Base-by-base conservation (phyloP, 2,113 vertebrate genomes). In the Dendropsophus ebraccatus region DNA sequence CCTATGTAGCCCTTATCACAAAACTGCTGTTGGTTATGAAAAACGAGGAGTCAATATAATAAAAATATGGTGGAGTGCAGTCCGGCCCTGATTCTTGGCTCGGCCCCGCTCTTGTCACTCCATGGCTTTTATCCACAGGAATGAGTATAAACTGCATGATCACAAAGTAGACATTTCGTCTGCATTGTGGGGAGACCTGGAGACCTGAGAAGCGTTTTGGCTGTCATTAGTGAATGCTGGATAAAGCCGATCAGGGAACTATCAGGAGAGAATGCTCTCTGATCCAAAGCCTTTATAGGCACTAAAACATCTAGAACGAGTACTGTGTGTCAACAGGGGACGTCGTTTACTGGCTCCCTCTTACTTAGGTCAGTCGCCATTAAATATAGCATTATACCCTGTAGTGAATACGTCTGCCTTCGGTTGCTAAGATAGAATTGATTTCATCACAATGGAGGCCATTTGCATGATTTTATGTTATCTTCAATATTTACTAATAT, bases 151-250 rank as follows among this genome's bases (percentile, higher is more conserved):
- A 65, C 30, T 25, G 60, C 30, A 25, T 82, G 45, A 70, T 69
- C 58, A 32, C 81, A 83, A 54, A 74, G 50, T 83, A 54, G 65
- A 84, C 82, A 84, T 84, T 75, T 47, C 50, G 65, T 41, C 69
- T 84, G 70, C 82, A 47, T 73, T 41, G 50, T 72, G 65, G 67
- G 47, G 70, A 84, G 69, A 84, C 70, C 67, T 58, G 45, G 52
- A 74, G 67, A 73, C 70, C 69, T 58, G 67, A 84, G 45, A 74
- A 37, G 52, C 50, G 74, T 84, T 84, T 58, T 60, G 69, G 23
- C 52, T 37, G n/a, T 84, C 82, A 84, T 84, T 84, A 83, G 82
- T 75, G 70, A 84, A 75, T 84, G 70, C 74, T 28, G 74, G 69
- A 73, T 74, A 84, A 84, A 75, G 82, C 23, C 52, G 82, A 84